These are phyloP conservation scores for Tiphia femorata DNA, from an alignment of 2,888 invertebrate species.

Conservation along the genomic window DNA sequence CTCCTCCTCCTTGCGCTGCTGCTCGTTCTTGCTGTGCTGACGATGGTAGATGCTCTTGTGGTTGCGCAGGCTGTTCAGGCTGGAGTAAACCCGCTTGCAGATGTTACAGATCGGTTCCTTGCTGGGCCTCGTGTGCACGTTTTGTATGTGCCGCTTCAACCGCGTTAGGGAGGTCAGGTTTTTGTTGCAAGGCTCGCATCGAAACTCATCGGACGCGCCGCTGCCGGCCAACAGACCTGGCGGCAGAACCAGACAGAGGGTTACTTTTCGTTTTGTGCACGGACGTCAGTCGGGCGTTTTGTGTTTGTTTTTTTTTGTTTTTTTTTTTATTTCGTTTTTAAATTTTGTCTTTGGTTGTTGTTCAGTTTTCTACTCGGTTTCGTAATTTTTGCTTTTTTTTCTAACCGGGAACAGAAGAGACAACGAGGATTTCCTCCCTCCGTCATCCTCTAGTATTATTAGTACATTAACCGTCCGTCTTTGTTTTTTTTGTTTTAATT, in stretches of 20 bases:
- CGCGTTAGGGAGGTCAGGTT: conserved; percentile 88
- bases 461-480: conserved; percentile 11
- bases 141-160: conserved; percentile 92
- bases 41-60: conserved; percentile 95
- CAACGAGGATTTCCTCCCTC: too few relatives aligned
- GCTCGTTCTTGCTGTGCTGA: conserved; percentile 73
- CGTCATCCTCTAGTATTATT: conserved; percentile 3
- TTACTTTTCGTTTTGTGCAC: conserved; percentile 59
- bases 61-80: conserved; percentile 90
- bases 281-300: conserved; percentile 61
- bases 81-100: conserved; percentile 92
- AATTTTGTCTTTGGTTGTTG: conserved; percentile 10
- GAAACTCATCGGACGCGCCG: conserved; percentile 86
- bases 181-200: conserved; percentile 93
- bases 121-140: conserved; percentile 91
- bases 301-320: conserved; percentile 8
- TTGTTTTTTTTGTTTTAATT: conserved; percentile 11
- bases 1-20: conserved; percentile 78
- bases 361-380: too few relatives aligned
- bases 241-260: conserved; percentile 71
- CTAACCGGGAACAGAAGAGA: too few relatives aligned
- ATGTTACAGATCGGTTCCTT: conserved; percentile 93
- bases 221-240: conserved; percentile 74
- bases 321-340: conserved; percentile 10
- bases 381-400: conserved; percentile 9